Evolutionary conservation across 2,113 vertebrate species (phyloP), one percentile per base, ranked within the genome.

Genomic region (Tringa solitaria): DNA sequence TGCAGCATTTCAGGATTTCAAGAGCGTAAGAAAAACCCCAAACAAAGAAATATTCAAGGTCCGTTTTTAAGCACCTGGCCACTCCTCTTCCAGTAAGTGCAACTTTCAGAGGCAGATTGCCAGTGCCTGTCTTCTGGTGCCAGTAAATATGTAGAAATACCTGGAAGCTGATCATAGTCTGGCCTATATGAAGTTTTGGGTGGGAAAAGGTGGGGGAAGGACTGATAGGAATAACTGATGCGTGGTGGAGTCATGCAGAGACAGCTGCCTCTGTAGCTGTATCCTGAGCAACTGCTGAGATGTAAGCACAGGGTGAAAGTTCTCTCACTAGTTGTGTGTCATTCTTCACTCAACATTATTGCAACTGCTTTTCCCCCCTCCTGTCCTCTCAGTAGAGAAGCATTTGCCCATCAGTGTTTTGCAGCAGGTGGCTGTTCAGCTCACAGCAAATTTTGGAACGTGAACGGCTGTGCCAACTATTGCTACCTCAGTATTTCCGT

Each of bases 391-490:
- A 67, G 64, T 7, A 64, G 57, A 85, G 73, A 74, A 75, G 41
- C 21, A 48, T 64, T 83, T 92, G n/a, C 27, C 70, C 79, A 50
- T 32, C 4, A 3, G 13, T 35, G 35, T 72, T 94, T 75, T 65
- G 37, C 67, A 80, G 61, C 10, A 22, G 41, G 57, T 72, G 79
- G 30, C 70, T 73, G 20, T 61, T 80, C 35, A 86, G 32, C 67
- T 89, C 39, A 61, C 15, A 50, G 48, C 19, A 51, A 78, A 74
- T 54, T 64, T 21, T 83, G 68, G 41, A 69, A 64, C 1, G 4
- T 20, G 33, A 39, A 27, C 0, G 0, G 59, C 28, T 61, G 12
- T n/a, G 50, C n/a, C 46, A 84, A 48, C 6, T 5, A 1, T 48
- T 74, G 68, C 15, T 73, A 9, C n/a, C 23, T 68, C 32, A 26